These are phyloP conservation scores for Amazona vittata DNA, from an alignment of 2,113 vertebrate species.

Conservation along the genomic window DNA sequence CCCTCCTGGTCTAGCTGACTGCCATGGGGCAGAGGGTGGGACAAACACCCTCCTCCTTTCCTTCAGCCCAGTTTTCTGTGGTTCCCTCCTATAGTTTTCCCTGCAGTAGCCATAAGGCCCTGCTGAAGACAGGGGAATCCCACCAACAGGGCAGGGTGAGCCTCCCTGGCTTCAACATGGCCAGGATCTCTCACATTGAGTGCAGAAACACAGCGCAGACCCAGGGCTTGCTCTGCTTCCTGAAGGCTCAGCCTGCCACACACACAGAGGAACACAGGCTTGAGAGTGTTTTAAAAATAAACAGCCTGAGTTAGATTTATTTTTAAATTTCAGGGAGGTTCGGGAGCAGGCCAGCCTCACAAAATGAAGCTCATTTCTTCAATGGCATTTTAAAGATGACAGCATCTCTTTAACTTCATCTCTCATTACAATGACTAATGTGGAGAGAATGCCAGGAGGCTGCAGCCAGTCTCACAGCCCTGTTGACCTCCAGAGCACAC, in stretches of 20 bases:
- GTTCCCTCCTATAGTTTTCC: neutral
- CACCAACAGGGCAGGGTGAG: neutral
- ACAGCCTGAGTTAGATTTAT: neutral
- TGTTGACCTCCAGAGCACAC: neutral
- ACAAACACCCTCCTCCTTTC: neutral
- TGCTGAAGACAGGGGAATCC: neutral
- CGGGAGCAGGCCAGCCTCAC: neutral
- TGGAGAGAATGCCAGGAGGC: neutral
- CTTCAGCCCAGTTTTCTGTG: neutral
- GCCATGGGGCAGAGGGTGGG: neutral
- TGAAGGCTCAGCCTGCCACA: neutral
- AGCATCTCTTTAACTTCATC: slow-evolving; percentile 1
- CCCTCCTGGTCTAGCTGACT: neutral
- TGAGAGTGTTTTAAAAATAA: slow-evolving; percentile 22
- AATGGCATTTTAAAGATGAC: slow-evolving; percentile 20
- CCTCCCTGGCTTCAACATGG: accelerated
- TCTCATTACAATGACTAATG: neutral
- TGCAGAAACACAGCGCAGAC: neutral
- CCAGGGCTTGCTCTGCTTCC: accelerated
- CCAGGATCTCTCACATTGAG: neutral
- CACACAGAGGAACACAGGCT: neutral
- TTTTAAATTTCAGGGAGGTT: slow-evolving; percentile 32
- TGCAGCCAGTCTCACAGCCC: neutral
- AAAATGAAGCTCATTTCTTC: slow-evolving; percentile 11
- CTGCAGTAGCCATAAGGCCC: neutral